Conservation (phyloP, 2,888 invertebrate species). For the Cyrtodaria siliqua region DNA sequence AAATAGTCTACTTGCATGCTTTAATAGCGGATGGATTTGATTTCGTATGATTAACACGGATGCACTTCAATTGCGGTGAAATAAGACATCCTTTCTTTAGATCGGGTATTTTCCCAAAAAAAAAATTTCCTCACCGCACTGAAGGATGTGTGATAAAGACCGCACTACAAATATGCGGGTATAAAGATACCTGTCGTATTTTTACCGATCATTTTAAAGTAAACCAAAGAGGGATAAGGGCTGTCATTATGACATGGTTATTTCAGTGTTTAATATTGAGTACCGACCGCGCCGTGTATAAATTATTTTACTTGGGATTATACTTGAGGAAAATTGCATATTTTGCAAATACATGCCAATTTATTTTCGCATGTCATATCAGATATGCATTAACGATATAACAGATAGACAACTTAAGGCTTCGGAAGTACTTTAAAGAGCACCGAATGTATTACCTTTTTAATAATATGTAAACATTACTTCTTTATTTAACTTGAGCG, state of each 20-base stretch:
- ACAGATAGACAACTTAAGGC: constrained; percentile 7
- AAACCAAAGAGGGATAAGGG: neutral
- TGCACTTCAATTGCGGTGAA: no score
- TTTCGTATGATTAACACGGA: no score
- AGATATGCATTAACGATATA: neutral
- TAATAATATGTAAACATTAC: neutral
- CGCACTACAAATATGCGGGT: no score
- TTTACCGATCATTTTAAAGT: no score
- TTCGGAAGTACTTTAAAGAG: neutral
- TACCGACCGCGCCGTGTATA: neutral
- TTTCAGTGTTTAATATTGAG: constrained; percentile 8
- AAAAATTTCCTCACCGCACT: no score
- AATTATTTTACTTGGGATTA: constrained; percentile 12
- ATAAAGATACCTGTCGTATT: no score
- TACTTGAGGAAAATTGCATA: neutral
- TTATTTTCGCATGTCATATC: constrained; percentile 24
- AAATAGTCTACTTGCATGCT: no score
- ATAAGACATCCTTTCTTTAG: no score
- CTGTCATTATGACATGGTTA: neutral
- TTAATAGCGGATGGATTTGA: no score
- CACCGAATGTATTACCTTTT: neutral
- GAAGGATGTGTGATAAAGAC: no score
- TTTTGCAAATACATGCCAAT: constrained; percentile 10
- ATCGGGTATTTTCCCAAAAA: no score
- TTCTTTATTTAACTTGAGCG: no score